Percentiles rank a stretch among this genome's conserved stretches.
Evolutionary conservation across 2,113 vertebrate genomes (phyloP).

Genomic region (Serilophus lunatus): DNA sequence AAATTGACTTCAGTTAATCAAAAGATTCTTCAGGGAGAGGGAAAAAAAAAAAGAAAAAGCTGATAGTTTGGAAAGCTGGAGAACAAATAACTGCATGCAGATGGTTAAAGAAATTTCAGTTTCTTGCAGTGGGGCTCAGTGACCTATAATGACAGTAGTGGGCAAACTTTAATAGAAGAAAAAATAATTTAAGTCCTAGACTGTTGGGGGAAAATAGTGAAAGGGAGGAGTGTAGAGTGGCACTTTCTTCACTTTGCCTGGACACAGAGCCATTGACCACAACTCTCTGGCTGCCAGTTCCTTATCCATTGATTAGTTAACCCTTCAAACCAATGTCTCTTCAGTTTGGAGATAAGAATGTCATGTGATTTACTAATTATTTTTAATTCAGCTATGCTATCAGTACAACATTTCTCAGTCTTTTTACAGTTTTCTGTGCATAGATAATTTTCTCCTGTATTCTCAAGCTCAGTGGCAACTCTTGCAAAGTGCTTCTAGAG

Average conservation of each 20-base stretch:
- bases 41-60: not conserved
- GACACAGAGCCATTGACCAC: not conserved
- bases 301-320: not conserved
- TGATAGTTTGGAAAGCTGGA: slow-evolving; percentile 13
- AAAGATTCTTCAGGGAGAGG: not conserved
- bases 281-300: not conserved
- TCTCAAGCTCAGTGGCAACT: not conserved
- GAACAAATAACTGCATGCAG: not conserved
- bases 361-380: not conserved
- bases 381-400: not conserved
- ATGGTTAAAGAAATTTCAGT: not conserved
- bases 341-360: not conserved
- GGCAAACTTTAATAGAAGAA: not conserved
- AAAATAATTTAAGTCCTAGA: not conserved
- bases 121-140: not conserved
- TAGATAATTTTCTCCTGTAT: not conserved
- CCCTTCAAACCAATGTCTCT: not conserved
- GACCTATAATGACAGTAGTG: not conserved
- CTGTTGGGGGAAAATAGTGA: not conserved
- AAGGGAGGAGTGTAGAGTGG: not conserved
- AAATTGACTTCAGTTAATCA: slow-evolving; percentile 68
- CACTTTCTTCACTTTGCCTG: not conserved
- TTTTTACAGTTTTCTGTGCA: not conserved
- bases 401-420: not conserved
- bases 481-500: not conserved